A percentile compares a stretch with the other conserved stretches of the same genome.
These are phyloP conservation scores for Podotricha telesiphe DNA, from an alignment of 2,888 invertebrate genomes.

Conservation along the genomic window DNA sequence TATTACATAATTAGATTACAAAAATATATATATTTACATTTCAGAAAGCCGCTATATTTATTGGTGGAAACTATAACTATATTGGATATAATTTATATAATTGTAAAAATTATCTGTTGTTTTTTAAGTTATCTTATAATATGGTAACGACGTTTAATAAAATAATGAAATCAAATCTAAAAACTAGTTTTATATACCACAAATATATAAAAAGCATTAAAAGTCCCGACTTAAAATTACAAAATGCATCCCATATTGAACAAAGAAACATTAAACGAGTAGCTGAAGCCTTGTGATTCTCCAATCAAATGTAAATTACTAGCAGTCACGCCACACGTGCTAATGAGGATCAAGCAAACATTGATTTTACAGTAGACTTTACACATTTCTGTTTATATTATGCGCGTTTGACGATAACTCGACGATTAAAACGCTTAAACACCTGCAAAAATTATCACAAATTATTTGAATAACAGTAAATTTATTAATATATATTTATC, in stretches of 20 bases:
- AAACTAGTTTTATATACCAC: not conserved
- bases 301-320: conserved; percentile 52
- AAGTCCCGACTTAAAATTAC: not conserved
- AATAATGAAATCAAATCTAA: no score
- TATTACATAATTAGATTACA: no score
- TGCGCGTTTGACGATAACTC: conserved; percentile 6
- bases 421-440: conserved; percentile 7
- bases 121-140: no score
- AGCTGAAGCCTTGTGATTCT: conserved; percentile 47
- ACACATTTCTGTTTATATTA: conserved; percentile 24
- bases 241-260: conserved; percentile 21
- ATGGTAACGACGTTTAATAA: not conserved
- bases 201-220: not conserved
- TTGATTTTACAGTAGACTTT: conserved; percentile 18
- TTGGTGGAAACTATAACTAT: no score
- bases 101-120: no score
- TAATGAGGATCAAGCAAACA: conserved; percentile 27
- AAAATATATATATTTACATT: no score
- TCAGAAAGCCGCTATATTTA: no score
- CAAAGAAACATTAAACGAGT: conserved; percentile 23
- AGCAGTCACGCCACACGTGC: conserved; percentile 44
- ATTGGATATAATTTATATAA: no score
- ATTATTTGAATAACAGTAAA: not conserved
- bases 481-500: not conserved
- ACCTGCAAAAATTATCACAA: not conserved